phyloP scores from a whole-genome alignment of 1,140 invertebrate species.

The Geopemphigus sp. region DNA sequence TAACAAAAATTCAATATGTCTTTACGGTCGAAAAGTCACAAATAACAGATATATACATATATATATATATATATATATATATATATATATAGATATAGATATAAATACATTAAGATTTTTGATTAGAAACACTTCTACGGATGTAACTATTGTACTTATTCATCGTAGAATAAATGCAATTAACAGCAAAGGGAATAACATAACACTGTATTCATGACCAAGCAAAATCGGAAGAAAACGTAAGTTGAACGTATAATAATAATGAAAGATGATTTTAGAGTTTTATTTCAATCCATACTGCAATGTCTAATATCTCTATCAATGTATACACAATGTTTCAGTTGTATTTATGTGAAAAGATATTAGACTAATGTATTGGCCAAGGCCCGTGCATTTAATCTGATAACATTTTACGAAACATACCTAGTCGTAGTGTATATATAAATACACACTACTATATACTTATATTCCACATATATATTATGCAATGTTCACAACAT shows the following conservation, averaged over 20 bases:
- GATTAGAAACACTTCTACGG: neutral
- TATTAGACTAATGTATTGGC: conserved; percentile 9
- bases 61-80: no score
- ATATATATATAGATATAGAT: neutral
- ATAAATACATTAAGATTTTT: neutral
- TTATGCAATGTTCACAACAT: conserved; percentile 3
- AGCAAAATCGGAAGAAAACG: neutral
- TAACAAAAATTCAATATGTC: neutral
- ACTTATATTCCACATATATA: neutral
- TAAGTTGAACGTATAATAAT: neutral
- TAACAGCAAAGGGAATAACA: neutral
- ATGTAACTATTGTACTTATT: neutral
- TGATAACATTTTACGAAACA: neutral
- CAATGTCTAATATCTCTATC: neutral
- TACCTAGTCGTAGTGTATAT: neutral
- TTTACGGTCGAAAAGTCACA: no score
- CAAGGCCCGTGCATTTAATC: neutral
- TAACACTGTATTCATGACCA: neutral
- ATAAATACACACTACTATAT: neutral
- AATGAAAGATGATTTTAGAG: conserved; percentile 12
- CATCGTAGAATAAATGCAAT: neutral
- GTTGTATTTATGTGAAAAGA: neutral
- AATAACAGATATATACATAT: neutral
- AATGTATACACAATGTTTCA: neutral
- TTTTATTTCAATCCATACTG: conserved; percentile 5